Evolutionary conservation across 2,113 vertebrate species (phyloP).

Genomic region (Crotophaga sulcirostris): DNA sequence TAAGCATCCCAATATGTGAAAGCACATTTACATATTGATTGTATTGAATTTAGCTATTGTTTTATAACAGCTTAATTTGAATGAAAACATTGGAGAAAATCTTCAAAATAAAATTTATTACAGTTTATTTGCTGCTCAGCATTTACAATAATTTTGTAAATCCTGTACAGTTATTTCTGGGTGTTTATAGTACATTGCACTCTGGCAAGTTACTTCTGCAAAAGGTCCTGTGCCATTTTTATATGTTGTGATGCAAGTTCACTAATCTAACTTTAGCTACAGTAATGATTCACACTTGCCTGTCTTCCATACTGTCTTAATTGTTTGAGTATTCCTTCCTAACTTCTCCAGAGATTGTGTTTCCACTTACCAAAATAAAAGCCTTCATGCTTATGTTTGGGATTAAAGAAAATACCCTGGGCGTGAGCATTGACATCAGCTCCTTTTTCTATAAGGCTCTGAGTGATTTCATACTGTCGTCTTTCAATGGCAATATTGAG

Average conservation of each 20-base stretch:
- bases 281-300: neutral
- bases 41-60: neutral
- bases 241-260: neutral
- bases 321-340: neutral
- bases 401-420: slow-evolving; percentile 82
- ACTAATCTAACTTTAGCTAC: neutral
- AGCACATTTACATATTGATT: neutral
- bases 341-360: neutral
- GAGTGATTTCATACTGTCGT: slow-evolving; percentile 76
- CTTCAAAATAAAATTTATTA: neutral
- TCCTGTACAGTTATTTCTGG: neutral
- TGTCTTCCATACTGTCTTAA: neutral
- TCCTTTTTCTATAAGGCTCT: slow-evolving; percentile 76
- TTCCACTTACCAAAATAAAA: slow-evolving; percentile 82
- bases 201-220: neutral
- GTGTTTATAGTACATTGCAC: neutral
- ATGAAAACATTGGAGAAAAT: neutral
- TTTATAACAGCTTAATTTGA: neutral
- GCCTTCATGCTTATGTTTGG: slow-evolving; percentile 79
- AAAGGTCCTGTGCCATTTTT: neutral
- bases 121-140: neutral
- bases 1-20: neutral
- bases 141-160: neutral
- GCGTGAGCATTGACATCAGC: slow-evolving; percentile 79
- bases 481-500: slow-evolving; percentile 83